Evolutionary conservation across 2,113 vertebrate species (phyloP), one percentile per base, ranked within the genome.

Genomic region (Pristiophorus japonicus): DNA sequence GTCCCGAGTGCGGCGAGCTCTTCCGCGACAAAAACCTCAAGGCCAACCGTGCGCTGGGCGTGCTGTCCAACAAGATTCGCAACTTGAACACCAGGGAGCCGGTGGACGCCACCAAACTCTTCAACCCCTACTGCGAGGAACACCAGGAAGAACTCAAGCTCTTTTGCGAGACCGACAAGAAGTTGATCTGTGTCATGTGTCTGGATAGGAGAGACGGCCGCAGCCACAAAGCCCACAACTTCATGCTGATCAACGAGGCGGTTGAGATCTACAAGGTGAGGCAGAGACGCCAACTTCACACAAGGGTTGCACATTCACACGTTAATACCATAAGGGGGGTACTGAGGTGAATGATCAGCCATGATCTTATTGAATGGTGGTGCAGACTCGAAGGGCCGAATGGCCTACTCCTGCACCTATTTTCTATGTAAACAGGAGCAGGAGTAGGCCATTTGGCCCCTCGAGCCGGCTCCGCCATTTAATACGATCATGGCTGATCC

Each of bases 71-170:
- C 93, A 94, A 70, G 38, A 94, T 70, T 22, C 65, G 93, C 0
- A 51, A 24, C 42, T 38, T 94, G 2, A 70, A 94, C 65, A 27
- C 42, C 0, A 45, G 10, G 24, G 42, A 47, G 20, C 10, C 20
- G 0, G 66, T 16, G 42, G 65, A 94, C 0, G 0, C 65, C 38
- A 73, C 0, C 93, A 94, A 51, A 47, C 10, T 5, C 14, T 34
- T 94, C 93, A 47, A 51, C 27, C 93, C 66, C 1, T 70, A 51
- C 42, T 94, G 93, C 30, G 93, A 94, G 0, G 93, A 94, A 27
- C 93, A 94, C 22, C 93, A 70, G 63, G 93, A 94, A 20, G 93
- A 94, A 22, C 93, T 94, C 24, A 94, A 94, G 22, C 65, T 94
- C 4, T 94, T 70, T 22, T 94, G 93, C 27, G 93, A 94, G 24